Conservation (phyloP, 2,113 vertebrate genomes). For the Mesoclemmys tuberculata region DNA sequence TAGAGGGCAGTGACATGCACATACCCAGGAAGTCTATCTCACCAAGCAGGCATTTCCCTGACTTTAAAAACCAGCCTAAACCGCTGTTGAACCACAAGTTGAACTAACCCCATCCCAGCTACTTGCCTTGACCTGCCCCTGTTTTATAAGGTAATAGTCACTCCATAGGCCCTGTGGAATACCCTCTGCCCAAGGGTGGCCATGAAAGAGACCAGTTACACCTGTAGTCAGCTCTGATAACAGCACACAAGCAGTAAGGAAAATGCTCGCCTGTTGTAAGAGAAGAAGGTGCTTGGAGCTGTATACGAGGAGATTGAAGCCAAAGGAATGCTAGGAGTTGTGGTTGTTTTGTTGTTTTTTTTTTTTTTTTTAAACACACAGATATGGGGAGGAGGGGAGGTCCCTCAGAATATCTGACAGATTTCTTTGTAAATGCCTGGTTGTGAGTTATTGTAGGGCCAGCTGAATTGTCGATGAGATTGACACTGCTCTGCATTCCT, state of each 20-base stretch:
- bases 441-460: background rate
- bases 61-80: background rate
- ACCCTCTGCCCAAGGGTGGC: background rate
- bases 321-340: background rate
- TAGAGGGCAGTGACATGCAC: background rate
- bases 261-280: background rate
- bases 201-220: background rate
- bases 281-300: background rate
- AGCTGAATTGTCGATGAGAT: background rate
- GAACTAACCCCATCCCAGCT: background rate
- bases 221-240: background rate
- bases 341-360: no score
- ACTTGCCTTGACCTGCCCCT: background rate
- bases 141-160: background rate
- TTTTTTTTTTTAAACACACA: no score
- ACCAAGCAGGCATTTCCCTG: background rate
- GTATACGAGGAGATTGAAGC: background rate
- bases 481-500: background rate
- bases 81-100: background rate
- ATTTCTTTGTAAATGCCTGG: background rate
- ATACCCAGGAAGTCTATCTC: background rate
- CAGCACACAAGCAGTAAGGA: fast-evolving
- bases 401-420: fast-evolving
- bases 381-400: background rate
- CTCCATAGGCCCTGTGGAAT: background rate